Evolutionary conservation across 2,113 vertebrate genomes (phyloP), one percentile per base, ranked within the genome.

Genomic region (Psilopsiagon aymara): DNA sequence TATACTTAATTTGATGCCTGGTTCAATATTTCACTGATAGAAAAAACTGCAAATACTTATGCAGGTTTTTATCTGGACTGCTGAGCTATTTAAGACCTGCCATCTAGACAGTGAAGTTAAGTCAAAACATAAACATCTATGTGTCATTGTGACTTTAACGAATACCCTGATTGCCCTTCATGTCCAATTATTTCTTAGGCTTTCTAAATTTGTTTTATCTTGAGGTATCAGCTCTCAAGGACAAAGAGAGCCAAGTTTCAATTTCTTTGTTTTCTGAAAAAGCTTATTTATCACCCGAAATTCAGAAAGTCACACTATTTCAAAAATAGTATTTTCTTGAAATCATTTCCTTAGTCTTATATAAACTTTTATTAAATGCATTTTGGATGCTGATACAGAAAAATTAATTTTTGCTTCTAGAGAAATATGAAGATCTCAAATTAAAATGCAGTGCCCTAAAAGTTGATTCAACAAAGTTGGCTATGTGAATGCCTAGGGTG

Each of bases 21-120:
- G 92, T 94, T 96, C 95, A 95, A 84, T 69, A 95, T 75, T 90
- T 90, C 76, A 52, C 27, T 87, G 94, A 88, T 80, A 76, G 86
- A 43, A 91, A 86, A 88, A 80, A 9, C 57, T 69, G 53, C 44
- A 88, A 83, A 68, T 75, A 51, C 86, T 89, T 83, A 35, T 6
- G 14, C 62, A 88, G 62, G 27, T 82, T 82, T 93, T 95, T 96
- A 77, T 90, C 75, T 86, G 47, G 19, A 47, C 35, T 46, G 67
- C 46, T 73, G 92, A 90, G 75, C 85, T 55, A 23, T 80, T 86
- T 93, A 86, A 82, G 76, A 44, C 19, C 57, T 68, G 57, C 80
- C 79, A 79, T 68, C 43, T 41, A 62, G 47, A 64, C n/a, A 57
- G 31, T 6, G 37, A 64, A 79, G 44, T 67, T 94, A 93, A 94